phyloP scores from a whole-genome alignment of 1,140 invertebrate genomes.

The Bombyx mandarina region DNA sequence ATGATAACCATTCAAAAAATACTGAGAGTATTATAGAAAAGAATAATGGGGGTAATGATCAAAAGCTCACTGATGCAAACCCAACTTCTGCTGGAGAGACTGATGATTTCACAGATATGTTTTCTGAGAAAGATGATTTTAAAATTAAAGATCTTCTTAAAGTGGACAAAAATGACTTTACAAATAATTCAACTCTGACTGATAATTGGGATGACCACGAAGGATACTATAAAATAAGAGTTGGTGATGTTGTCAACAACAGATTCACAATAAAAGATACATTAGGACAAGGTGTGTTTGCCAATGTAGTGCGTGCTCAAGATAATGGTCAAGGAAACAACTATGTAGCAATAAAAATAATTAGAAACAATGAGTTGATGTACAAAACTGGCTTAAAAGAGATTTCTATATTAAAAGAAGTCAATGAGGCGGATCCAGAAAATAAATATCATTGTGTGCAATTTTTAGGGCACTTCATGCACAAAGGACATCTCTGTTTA shows the following conservation, averaged over 20 bases:
- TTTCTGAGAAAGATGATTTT: slow-evolving; percentile 59
- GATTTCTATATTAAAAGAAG: slow-evolving; percentile 90
- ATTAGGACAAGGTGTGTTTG: slow-evolving; percentile 98
- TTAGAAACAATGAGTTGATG: slow-evolving; percentile 99
- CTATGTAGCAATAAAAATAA: slow-evolving; percentile 99
- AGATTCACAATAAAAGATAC: slow-evolving; percentile 96
- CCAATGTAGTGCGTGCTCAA: slow-evolving; percentile 94
- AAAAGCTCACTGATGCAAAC: not conserved
- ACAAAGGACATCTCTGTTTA: slow-evolving; percentile 97
- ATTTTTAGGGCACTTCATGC: slow-evolving; percentile 90
- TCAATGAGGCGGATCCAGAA: slow-evolving; percentile 97
- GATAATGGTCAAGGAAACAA: slow-evolving; percentile 86
- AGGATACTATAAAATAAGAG: slow-evolving; percentile 95
- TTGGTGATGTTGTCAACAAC: slow-evolving; percentile 92
- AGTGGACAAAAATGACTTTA: slow-evolving; percentile 76
- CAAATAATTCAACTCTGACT: slow-evolving; percentile 87
- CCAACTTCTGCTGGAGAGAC: not conserved
- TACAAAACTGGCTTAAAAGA: slow-evolving; percentile 98
- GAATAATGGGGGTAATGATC: not conserved
- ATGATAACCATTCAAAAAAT: slow-evolving; percentile 15
- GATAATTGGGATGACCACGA: slow-evolving; percentile 99
- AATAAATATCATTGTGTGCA: slow-evolving; percentile 97
- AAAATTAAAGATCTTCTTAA: slow-evolving; percentile 77
- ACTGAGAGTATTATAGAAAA: not conserved
- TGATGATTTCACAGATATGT: slow-evolving; percentile 50